Evolutionary conservation across 2,113 vertebrate genomes (phyloP).

Genomic region (Cyanoderma ruficeps): DNA sequence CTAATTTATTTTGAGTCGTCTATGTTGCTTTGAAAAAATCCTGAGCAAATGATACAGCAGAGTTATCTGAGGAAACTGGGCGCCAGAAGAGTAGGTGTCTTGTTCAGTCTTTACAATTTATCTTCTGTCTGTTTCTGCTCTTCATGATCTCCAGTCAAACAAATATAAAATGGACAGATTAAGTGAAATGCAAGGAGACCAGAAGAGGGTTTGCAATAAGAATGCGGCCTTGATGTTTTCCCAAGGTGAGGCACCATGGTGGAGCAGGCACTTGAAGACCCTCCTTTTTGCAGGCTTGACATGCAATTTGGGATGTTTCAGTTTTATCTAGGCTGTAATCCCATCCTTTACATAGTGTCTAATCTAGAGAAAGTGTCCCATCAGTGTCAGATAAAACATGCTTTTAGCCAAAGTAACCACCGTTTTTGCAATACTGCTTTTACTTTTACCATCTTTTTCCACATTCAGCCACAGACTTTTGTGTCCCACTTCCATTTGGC

Average conservation of each 20-base stretch:
- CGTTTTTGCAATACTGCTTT: not conserved
- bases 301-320: not conserved
- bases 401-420: not conserved
- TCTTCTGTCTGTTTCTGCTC: not conserved
- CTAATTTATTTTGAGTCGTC: not conserved
- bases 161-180: not conserved
- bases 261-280: not conserved
- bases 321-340: not conserved
- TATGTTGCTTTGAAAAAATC: not conserved
- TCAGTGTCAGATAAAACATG: not conserved
- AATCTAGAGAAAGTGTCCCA: not conserved
- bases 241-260: not conserved
- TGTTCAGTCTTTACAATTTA: not conserved
- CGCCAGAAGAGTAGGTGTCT: not conserved
- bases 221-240: not conserved
- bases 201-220: not conserved
- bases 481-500: not conserved
- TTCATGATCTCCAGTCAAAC: not conserved
- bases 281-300: not conserved
- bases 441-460: not conserved
- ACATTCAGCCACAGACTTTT: not conserved
- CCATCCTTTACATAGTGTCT: not conserved
- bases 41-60: constrained; percentile 17
- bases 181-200: not conserved
- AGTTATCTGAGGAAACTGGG: constrained; percentile 21